A percentile compares a stretch with the other conserved stretches of the same genome.
phyloP scores from a whole-genome alignment of 2,113 vertebrate species.

The Ceuthmochares aereus region DNA sequence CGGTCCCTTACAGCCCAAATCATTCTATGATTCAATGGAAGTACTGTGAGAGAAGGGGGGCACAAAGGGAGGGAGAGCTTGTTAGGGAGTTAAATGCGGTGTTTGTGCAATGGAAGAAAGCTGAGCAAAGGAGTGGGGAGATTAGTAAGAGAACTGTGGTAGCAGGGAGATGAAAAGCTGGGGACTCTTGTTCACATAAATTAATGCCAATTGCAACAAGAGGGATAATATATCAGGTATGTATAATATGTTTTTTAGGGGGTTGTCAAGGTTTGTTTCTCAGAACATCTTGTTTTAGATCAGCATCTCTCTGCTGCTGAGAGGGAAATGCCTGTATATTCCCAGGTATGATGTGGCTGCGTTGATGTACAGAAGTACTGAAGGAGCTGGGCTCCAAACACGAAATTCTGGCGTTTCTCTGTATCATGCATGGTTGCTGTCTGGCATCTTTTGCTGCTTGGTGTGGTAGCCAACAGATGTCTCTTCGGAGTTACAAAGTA shows the following conservation, averaged over 20 bases:
- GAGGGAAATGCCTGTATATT: background rate
- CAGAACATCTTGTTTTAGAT: background rate
- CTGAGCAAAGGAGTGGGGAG: background rate
- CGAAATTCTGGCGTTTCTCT: background rate
- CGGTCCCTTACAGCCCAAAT: no score
- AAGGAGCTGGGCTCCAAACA: accelerated
- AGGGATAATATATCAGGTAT: background rate
- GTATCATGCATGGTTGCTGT: accelerated
- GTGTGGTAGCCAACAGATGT: background rate
- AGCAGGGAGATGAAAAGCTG: background rate
- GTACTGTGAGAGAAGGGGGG: background rate
- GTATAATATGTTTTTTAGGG: background rate
- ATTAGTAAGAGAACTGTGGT: no score
- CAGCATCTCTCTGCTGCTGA: background rate
- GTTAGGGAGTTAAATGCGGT: accelerated
- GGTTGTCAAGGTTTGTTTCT: background rate
- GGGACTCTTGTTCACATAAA: background rate
- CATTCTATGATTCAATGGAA: no score
- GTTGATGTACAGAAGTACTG: background rate
- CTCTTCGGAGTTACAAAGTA: background rate
- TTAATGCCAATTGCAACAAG: background rate
- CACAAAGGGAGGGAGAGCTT: background rate
- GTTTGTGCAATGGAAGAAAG: background rate
- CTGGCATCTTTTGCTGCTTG: background rate
- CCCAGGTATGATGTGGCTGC: background rate